Percentiles rank a stretch among this genome's conserved stretches.
Evolutionary conservation across 2,888 invertebrate genomes (phyloP).

Genomic region (Mythimna lalbum): DNA sequence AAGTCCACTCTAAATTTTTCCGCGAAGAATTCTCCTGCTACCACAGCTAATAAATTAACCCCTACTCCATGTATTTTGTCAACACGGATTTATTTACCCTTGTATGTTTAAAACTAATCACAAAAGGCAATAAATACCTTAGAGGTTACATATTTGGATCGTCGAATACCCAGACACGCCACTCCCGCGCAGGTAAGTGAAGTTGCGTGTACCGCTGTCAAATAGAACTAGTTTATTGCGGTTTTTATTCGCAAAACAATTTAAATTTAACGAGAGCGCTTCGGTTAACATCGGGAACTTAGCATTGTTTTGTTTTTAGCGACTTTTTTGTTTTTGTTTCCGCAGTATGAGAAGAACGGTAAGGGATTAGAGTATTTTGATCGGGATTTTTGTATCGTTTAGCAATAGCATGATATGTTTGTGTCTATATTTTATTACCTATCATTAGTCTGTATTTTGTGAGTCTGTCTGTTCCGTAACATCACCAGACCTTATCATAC

Average conservation of each 20-base stretch:
- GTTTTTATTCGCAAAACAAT: constrained; percentile 79
- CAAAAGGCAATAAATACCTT: constrained; percentile 71
- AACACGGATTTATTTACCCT: constrained; percentile 49
- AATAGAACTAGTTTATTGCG: constrained; percentile 84
- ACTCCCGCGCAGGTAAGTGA: constrained; percentile 87
- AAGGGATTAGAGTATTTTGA: constrained; percentile 7
- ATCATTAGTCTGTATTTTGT: too few relatives aligned
- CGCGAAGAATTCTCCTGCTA: constrained; percentile 16
- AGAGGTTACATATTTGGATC: constrained; percentile 74
- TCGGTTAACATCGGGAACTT: constrained; percentile 71
- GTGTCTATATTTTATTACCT: too few relatives aligned
- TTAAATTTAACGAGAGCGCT: constrained; percentile 78
- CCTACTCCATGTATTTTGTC: constrained; percentile 51
- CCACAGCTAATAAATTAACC: constrained; percentile 38
- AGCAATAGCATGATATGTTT: too few relatives aligned
- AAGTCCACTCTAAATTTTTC: constrained; percentile 30
- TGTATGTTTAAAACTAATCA: constrained; percentile 56
- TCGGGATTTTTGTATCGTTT: neutral
- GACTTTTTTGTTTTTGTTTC: constrained; percentile 50
- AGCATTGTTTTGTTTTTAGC: constrained; percentile 56
- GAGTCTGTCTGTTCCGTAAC: too few relatives aligned
- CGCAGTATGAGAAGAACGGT: constrained; percentile 6
- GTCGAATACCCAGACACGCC: constrained; percentile 76
- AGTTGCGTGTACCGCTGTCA: constrained; percentile 87
- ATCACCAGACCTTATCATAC: too few relatives aligned